phyloP scores from a whole-genome alignment of 2,888 invertebrate genomes.

The Brachylomia viminalis region DNA sequence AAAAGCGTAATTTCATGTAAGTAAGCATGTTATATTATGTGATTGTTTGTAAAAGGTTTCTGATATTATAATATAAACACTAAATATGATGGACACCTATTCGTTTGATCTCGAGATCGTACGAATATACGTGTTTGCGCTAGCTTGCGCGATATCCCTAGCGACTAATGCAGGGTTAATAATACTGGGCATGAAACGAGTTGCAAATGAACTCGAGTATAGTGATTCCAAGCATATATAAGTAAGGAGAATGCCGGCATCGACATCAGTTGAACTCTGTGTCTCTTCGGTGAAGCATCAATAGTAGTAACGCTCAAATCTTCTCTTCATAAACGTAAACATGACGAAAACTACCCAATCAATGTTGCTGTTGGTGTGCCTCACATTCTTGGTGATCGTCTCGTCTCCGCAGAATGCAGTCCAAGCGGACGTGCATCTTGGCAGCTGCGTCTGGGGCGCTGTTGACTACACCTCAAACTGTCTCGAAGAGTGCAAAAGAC shows the following conservation, averaged over 20 bases:
- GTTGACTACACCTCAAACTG: conserved; percentile 71
- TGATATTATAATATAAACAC: neutral
- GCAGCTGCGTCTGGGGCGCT: conserved; percentile 72
- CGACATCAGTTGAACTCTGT: conserved; percentile 25
- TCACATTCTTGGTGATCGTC: conserved; percentile 67
- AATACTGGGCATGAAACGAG: conserved; percentile 6
- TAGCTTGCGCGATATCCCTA: neutral
- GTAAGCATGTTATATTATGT: neutral
- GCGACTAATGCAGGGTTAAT: conserved; percentile 21
- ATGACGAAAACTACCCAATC: conserved; percentile 47
- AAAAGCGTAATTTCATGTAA: neutral
- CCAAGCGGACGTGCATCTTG: conserved; percentile 64
- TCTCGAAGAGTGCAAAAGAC: conserved; percentile 66
- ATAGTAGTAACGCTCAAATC: neutral
- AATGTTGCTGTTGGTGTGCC: conserved; percentile 56
- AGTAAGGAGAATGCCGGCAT: neutral
- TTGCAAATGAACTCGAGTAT: conserved; percentile 6
- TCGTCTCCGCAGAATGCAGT: conserved; percentile 65
- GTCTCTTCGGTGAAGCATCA: conserved; percentile 31
- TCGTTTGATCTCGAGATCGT: neutral
- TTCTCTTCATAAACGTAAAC: conserved; percentile 10
- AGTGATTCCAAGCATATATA: conserved; percentile 25
- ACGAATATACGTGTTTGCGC: neutral
- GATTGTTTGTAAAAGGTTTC: neutral
- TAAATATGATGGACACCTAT: neutral